Percentiles rank a stretch among this genome's conserved stretches.
phyloP scores from a whole-genome alignment of 2,888 invertebrate species.

The Hermodice carunculata region DNA sequence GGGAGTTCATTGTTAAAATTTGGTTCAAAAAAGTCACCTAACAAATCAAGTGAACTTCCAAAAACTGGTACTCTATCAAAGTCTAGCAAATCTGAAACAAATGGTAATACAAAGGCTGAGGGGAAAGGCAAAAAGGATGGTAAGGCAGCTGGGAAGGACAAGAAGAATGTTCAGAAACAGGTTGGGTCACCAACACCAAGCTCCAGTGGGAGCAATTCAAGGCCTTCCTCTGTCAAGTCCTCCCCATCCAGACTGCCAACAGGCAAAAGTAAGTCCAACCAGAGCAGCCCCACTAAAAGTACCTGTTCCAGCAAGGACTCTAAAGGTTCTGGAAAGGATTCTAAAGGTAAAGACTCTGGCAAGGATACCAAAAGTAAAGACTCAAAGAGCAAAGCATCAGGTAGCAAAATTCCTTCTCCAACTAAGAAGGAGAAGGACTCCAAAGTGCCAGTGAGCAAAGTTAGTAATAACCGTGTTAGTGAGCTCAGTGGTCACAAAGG shows the following conservation, averaged over 20 bases:
- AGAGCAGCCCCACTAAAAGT: constrained; percentile 14
- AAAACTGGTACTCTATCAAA: too few species aligned
- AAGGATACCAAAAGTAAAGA: constrained; percentile 29
- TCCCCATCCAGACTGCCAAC: constrained; percentile 18
- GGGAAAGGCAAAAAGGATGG: not conserved
- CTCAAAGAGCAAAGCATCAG: constrained; percentile 20
- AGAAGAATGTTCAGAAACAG: not conserved
- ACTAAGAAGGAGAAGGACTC: constrained; percentile 57
- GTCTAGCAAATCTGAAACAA: too few species aligned
- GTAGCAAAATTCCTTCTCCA: constrained; percentile 32
- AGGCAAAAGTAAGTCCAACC: not conserved
- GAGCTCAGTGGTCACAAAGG: constrained; percentile 12
- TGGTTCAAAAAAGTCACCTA: too few species aligned
- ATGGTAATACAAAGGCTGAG: too few species aligned
- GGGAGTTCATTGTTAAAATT: too few species aligned
- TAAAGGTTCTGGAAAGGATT: constrained; percentile 18
- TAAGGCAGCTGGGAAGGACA: not conserved
- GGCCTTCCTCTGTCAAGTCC: too few species aligned
- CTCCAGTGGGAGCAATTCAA: not conserved
- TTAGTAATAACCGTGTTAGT: not conserved
- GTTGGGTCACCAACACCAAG: constrained; percentile 5
- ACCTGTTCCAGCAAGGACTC: constrained; percentile 19
- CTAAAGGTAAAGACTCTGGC: constrained; percentile 15
- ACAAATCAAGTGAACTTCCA: not conserved
- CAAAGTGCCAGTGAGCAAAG: constrained; percentile 24